These are phyloP conservation scores for Amblyopsis hoosieri DNA, from an alignment of 2,797 vertebrate genomes.

Conservation along the genomic window DNA sequence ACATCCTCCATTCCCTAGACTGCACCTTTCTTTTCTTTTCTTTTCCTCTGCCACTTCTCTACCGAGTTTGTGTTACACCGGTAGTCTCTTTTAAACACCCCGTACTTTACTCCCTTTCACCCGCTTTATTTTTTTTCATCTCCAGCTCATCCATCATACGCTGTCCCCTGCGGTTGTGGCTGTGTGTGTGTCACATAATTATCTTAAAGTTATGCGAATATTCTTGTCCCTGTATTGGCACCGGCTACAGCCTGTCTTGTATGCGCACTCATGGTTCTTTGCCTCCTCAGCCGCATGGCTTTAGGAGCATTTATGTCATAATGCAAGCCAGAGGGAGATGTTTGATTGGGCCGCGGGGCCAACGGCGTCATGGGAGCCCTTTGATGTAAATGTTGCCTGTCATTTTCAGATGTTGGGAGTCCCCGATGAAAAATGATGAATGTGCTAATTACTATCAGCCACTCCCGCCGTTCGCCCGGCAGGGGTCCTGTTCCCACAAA, in stretches of 20 bases:
- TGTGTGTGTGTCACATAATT: slow-evolving; percentile 66
- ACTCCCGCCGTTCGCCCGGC: slow-evolving; percentile 11
- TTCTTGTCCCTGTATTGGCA: slow-evolving; percentile 51
- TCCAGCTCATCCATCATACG: slow-evolving; percentile 71
- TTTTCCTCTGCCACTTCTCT: slow-evolving; percentile 49
- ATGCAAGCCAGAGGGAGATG: slow-evolving; percentile 69
- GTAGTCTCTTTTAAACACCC: slow-evolving; percentile 21
- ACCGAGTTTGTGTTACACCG: slow-evolving; percentile 69
- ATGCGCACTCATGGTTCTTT: slow-evolving; percentile 54
- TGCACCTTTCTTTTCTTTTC: slow-evolving; percentile 60
- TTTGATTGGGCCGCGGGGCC: slow-evolving; percentile 54
- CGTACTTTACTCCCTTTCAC: slow-evolving; percentile 37
- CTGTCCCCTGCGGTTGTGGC: slow-evolving; percentile 67
- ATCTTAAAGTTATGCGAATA: slow-evolving; percentile 74
- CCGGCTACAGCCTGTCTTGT: slow-evolving; percentile 33
- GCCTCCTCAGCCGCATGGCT: slow-evolving; percentile 38
- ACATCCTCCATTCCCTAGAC: slow-evolving; percentile 33
- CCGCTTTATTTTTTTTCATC: slow-evolving; percentile 19
- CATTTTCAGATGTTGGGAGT: slow-evolving; percentile 37
- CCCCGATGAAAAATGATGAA: slow-evolving; percentile 12
- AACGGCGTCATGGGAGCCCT: slow-evolving; percentile 48
- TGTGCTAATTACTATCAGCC: slow-evolving; percentile 53
- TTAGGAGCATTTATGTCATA: slow-evolving; percentile 62
- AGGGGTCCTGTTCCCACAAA: too few relatives aligned
- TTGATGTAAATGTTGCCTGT: slow-evolving; percentile 60